phyloP scores from a whole-genome alignment of 2,113 vertebrate genomes.

The Mellivora capensis region DNA sequence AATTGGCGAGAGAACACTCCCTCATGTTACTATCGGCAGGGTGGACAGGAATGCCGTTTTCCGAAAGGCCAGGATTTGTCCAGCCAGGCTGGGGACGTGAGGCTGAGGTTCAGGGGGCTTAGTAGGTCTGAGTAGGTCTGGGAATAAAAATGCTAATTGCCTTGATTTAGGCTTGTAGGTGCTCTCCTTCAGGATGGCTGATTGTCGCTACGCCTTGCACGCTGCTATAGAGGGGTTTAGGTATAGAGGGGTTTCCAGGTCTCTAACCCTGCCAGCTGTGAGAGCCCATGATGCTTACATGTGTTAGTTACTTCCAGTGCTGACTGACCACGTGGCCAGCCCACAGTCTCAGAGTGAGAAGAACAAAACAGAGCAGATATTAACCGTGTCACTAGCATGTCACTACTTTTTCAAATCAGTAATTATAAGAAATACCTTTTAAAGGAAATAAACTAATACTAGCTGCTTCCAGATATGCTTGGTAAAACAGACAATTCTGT shows the following conservation, averaged over 20 bases:
- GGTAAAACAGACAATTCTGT: background rate
- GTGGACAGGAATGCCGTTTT: background rate
- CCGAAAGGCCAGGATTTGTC: background rate
- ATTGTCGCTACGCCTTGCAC: background rate
- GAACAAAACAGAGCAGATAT: background rate
- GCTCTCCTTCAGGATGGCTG: background rate
- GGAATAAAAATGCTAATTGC: background rate
- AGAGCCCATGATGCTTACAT: background rate
- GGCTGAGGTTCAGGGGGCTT: background rate
- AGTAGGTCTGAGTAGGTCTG: background rate
- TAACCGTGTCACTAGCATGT: background rate
- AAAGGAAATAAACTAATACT: background rate
- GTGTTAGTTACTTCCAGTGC: background rate
- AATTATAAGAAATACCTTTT: background rate
- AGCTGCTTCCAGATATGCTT: background rate
- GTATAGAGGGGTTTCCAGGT: background rate
- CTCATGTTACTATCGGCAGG: accelerated
- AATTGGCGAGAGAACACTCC: background rate
- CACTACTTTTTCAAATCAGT: background rate
- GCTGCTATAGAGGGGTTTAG: too few relatives aligned
- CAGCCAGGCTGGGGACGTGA: background rate
- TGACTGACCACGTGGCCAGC: background rate
- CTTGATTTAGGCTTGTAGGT: background rate
- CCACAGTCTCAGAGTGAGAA: background rate
- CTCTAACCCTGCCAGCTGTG: background rate